Base-by-base conservation (phyloP, 2,113 vertebrate species). In the Aix galericulata region DNA sequence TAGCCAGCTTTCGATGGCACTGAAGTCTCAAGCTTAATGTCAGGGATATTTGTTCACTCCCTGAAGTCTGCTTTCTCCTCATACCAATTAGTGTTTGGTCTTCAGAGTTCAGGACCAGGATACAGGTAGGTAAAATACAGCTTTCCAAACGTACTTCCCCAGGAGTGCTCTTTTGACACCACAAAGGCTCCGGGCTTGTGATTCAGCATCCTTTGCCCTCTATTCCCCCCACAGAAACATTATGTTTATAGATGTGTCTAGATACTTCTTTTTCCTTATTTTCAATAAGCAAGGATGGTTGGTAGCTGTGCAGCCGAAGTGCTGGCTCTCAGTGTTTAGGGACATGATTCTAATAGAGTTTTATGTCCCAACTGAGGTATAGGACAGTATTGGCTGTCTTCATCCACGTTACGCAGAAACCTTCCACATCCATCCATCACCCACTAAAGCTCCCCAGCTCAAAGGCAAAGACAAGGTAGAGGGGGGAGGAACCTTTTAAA, bases 371-470 rank as follows among this genome's bases (percentile, higher is more conserved):
- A 52, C 64, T 46, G 73, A 84, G 64, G 17, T 46, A 67, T 7
- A 50, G 77, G 76, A 52, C 50, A 77, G 23, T 46, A 73, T 7
- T 83, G 83, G 44, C 66, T 94, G 63, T 96, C 88, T 95, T 94
- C 91, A 94, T 95, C 79, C 82, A 48, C 29, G 2, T 82, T 95
- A 80, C 18, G 5, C 86, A 93, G 85, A 95, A 97, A 91, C 80
- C 69, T 82, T 86, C 92, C 46, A 34, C 87, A 50, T 94, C 89
- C 83, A 97, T 96, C 92, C 78, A 92, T 97, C 95, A 96, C 80
- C 72, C 64, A 91, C 87, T 91, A 63, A 95, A 85, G 40, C 89
- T 94, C 63, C 75, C 72, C 62, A 86, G 73, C 73, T 87, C 46
- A 27, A 64, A 87, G 34, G 27, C 78, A 94, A 50, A 92, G 53